Base-by-base conservation (phyloP, 2,888 invertebrate genomes). In the Leptothorax acervorum region DNA sequence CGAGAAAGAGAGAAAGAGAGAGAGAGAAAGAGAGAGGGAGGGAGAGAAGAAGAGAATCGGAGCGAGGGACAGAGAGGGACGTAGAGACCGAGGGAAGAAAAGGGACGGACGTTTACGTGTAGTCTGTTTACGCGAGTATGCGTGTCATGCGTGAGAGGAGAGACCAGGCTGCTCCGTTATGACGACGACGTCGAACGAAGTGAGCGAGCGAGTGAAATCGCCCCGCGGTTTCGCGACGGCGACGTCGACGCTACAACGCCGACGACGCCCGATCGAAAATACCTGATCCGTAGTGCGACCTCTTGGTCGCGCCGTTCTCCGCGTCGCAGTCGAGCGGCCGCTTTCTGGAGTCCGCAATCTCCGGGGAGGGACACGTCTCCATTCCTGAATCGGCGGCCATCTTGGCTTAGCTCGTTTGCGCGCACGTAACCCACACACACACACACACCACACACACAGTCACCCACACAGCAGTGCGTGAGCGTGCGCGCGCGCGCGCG, bases 351-450 rank as follows among this genome's bases (percentile, higher is more conserved):
- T 98, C 98, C 92, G 97, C 96, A 95, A 97, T 97, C 96, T 98
- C 98, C 96, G 98, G 98, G 96, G 98, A 98, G 95, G 98, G 97
- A 96, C 98, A 98, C 96, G 98, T 97, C 96, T 98, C 98, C 98
- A 98, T 98, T 96, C 97, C 97, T 96, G 97, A 97, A 96, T 98
- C 98, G 96, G 98, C 98, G 96, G 98, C 98, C 98, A 98, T 98
- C 96, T 97, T 97, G 96, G 96, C 87, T 90, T 87, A 88, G 92
- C 87, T 90, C 91, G 91, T 87, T 35, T 90, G 91, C 92, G 89
- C 91, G 88, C 91, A 89, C 88, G 86, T 84, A 87, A 88, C 75
- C 84, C 87, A 86, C 81, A 73, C 86, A 74, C 78, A 3, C 35
- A 18, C 62, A 9, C 62, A 9, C 35, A n/a, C 62, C 65, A 42